Evolutionary conservation across 2,888 invertebrate species (phyloP).

Genomic region (Cheilosia urbana): DNA sequence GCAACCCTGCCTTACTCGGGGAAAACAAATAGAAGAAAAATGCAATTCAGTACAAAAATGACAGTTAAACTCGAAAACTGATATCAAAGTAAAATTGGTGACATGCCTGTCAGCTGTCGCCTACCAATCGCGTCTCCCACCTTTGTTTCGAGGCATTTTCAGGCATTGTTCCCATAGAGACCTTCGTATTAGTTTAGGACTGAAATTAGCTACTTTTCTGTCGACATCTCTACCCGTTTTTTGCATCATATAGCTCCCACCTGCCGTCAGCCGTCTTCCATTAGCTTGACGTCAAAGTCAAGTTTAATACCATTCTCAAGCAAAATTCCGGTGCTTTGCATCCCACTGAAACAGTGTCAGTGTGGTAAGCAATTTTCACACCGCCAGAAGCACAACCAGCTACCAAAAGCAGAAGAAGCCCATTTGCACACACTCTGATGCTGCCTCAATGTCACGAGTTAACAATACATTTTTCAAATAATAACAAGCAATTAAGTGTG

Average conservation of each 20-base stretch:
- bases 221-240: not conserved
- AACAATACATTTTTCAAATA: constrained; percentile 57
- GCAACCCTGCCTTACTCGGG: too few relatives aligned
- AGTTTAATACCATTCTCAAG: constrained; percentile 29
- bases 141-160: too few relatives aligned
- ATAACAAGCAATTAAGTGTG: constrained; percentile 61
- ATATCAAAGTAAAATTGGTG: too few relatives aligned
- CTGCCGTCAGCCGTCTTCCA: not conserved
- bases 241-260: not conserved
- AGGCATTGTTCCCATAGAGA: too few relatives aligned
- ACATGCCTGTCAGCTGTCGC: too few relatives aligned
- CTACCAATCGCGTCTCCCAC: too few relatives aligned
- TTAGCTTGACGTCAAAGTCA: constrained; percentile 26
- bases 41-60: too few relatives aligned
- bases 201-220: not conserved
- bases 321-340: constrained; percentile 35
- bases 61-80: too few relatives aligned
- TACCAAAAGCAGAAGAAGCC: constrained; percentile 34
- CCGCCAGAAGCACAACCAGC: constrained; percentile 2
- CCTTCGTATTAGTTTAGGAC: not conserved
- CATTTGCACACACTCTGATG: constrained; percentile 8
- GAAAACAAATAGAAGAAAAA: too few relatives aligned
- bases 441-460: constrained; percentile 60
- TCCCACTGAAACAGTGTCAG: constrained; percentile 33
- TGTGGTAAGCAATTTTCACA: constrained; percentile 55